Percentiles rank a stretch among this genome's conserved stretches.
phyloP scores from a whole-genome alignment of 2,113 vertebrate species.

The Monarcha castaneiventris region DNA sequence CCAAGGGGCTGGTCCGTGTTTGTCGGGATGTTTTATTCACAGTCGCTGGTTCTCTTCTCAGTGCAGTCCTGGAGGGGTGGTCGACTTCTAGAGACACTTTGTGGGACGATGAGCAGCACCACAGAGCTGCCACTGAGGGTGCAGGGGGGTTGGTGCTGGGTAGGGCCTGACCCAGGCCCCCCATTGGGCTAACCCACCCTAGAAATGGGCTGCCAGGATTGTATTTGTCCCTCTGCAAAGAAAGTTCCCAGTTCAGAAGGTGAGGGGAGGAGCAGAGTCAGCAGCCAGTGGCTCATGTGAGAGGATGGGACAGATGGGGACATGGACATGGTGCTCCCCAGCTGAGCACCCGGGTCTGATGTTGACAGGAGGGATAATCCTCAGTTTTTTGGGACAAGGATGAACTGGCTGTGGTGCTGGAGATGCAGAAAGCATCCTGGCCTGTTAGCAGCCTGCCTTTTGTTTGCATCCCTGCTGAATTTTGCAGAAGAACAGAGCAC shows the following conservation, averaged over 20 bases:
- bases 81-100: not conserved
- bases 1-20: not conserved
- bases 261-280: not conserved
- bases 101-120: not conserved
- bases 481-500: not conserved
- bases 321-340: not conserved
- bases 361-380: not conserved
- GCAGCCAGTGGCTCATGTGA: not conserved
- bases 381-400: not conserved
- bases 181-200: fast-evolving
- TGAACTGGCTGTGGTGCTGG: not conserved
- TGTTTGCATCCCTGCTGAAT: not conserved
- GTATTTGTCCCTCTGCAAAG: not conserved
- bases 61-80: not conserved
- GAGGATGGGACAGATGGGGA: not conserved
- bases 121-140: not conserved
- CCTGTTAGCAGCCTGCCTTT: not conserved
- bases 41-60: not conserved
- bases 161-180: not conserved
- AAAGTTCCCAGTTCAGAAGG: not conserved
- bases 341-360: fast-evolving
- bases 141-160: not conserved
- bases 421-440: not conserved
- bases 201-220: not conserved
- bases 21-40: not conserved